Conservation (phyloP, 1,140 invertebrate species). For the Mizuhopecten yessoensis region DNA sequence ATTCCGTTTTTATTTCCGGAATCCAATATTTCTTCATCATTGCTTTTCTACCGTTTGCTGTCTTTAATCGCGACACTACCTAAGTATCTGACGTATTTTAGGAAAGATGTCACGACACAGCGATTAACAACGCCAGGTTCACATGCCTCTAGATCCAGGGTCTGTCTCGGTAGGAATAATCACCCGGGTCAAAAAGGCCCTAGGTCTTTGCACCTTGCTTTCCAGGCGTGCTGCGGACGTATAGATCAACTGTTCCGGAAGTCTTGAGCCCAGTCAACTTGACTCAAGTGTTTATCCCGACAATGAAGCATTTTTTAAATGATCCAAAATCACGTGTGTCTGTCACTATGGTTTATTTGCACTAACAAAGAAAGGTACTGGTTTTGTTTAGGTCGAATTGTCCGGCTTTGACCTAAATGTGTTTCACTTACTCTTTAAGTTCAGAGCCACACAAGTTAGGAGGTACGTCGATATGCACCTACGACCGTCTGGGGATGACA, state of each 20-base stretch:
- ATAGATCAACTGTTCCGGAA: background rate
- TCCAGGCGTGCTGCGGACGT: background rate
- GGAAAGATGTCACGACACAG: background rate
- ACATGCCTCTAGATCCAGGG: background rate
- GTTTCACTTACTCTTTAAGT: too few species aligned
- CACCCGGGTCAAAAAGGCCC: background rate
- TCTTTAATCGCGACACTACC: background rate
- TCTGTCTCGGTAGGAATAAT: background rate
- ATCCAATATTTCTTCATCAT: background rate
- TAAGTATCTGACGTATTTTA: background rate
- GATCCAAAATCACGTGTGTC: too few species aligned
- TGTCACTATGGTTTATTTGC: too few species aligned
- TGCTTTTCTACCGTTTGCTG: background rate
- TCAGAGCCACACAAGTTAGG: too few species aligned
- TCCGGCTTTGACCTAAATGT: too few species aligned
- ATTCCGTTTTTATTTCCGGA: background rate
- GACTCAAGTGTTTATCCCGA: background rate
- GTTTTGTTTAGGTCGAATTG: too few species aligned
- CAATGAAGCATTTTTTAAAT: too few species aligned
- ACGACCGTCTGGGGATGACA: background rate
- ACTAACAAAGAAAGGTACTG: too few species aligned
- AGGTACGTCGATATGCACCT: too few species aligned
- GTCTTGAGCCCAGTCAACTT: background rate
- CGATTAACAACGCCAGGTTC: background rate
- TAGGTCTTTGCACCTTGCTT: background rate